Percentiles rank a stretch among this genome's conserved stretches.
phyloP scores from a whole-genome alignment of 2,797 vertebrate genomes.

The Trichosurus vulpecula region DNA sequence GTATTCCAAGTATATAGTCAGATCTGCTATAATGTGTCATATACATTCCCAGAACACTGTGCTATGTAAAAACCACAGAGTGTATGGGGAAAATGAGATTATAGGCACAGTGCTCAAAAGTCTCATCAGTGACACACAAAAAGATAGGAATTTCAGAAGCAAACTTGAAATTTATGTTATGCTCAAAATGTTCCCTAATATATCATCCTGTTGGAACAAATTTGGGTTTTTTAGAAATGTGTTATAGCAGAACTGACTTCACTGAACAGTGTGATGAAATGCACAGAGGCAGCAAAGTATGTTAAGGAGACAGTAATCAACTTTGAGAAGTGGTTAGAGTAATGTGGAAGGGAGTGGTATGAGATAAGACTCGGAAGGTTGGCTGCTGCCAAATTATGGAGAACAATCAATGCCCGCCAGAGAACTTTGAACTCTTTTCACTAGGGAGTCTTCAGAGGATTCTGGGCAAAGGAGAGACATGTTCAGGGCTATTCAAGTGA shows the following conservation, averaged over 20 bases:
- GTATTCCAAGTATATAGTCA: neutral
- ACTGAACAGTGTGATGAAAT: slow-evolving; percentile 22
- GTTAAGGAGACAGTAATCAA: neutral
- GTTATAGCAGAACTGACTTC: slow-evolving; percentile 64
- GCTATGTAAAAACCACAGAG: neutral
- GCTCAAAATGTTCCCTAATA: neutral
- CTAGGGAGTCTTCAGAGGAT: neutral
- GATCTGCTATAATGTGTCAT: neutral
- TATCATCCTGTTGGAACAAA: neutral
- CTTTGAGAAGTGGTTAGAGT: neutral
- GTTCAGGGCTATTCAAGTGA: neutral
- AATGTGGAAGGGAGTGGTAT: neutral
- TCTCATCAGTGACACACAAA: neutral
- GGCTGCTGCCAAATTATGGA: neutral
- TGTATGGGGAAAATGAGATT: neutral
- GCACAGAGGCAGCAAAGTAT: neutral
- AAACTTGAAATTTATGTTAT: slow-evolving; percentile 26
- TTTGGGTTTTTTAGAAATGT: slow-evolving; percentile 39
- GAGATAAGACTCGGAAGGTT: neutral
- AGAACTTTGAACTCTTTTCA: neutral
- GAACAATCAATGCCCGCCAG: neutral
- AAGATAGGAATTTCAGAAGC: slow-evolving; percentile 56
- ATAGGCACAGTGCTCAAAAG: neutral
- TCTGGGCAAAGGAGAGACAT: neutral
- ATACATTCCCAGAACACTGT: neutral